A percentile compares a stretch with the other conserved stretches of the same genome.
Conservation (phyloP, 2,888 invertebrate genomes). For the Lapara coniferarum region DNA sequence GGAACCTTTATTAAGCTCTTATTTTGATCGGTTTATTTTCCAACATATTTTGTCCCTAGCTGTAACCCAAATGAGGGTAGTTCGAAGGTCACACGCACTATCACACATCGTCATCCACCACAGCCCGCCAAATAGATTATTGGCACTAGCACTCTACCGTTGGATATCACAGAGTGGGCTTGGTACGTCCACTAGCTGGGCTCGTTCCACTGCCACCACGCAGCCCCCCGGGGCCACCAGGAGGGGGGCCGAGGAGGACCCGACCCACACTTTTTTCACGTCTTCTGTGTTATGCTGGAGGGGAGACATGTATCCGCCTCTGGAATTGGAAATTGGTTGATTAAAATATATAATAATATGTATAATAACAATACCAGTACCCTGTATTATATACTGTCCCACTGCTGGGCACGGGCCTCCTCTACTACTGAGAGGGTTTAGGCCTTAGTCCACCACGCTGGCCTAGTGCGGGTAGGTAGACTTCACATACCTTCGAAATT, state of each 20-base stretch:
- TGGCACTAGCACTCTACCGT: constrained; percentile 60
- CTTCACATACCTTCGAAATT: no score
- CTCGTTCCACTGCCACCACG: constrained; percentile 73
- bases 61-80: no score
- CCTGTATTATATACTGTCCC: no score
- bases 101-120: constrained; percentile 44
- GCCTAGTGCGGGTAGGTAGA: no score
- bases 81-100: background rate
- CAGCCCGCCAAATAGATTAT: constrained; percentile 59
- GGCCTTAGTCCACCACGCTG: no score
- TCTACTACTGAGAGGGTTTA: no score
- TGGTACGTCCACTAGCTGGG: constrained; percentile 65
- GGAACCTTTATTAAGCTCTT: no score
- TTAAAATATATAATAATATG: no score
- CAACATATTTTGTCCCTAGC: no score
- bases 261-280: constrained; percentile 80
- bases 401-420: no score
- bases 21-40: no score
- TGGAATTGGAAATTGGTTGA: constrained; percentile 48
- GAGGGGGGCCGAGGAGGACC: constrained; percentile 63
- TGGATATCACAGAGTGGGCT: constrained; percentile 72
- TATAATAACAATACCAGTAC: no score
- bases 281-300: constrained; percentile 66
- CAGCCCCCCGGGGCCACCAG: constrained; percentile 73
- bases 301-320: constrained; percentile 77